Evolutionary conservation across 1,140 invertebrate genomes (phyloP), one percentile per base, ranked within the genome.

Genomic region (Aphelenchoides fujianensis): DNA sequence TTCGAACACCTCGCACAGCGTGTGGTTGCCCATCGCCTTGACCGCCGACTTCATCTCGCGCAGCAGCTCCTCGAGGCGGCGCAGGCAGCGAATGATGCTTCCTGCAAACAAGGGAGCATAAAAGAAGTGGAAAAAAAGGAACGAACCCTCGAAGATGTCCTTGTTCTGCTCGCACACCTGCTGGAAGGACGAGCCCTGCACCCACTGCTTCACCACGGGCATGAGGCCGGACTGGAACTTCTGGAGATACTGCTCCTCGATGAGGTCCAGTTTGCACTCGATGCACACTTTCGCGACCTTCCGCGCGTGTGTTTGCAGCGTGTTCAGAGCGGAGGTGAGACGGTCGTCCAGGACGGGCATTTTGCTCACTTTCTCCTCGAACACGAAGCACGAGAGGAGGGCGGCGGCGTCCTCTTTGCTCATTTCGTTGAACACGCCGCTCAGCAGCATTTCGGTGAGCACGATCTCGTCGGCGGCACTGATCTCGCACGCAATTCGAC

Each of bases 401-500:
- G 96, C 90, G 55, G 91, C 91, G 69, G 89, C 89, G 85, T 97
- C 92, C 2, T 91, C 89, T 3, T 91, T 88, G 64, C 89, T 90
- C 36, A 98, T 86, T 32, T 91, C 86, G 85, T 92, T 95, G 85
- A 98, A 98, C n/a, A 94, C 89, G 28, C 94, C 94, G 85, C 95
- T 95, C 83, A 98, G 98, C 28, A 99, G 90, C 90, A 98, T 90
- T 88, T 99, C 96, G 0, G 96, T 98, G 76, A 98, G 88, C 0
- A 99, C 85, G 16, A 99, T 84, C 86, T 98, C 95, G 87, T 98
- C 96, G 16, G 91, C 94, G 83, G 91, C 91, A 86, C 92, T 94
- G 5, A 99, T 88, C 87, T 98, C 96, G 87, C 96, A 98, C 59
- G 96, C 95, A 2, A 98, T 95, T 70, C 95, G 88, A 16, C 96